Conservation (phyloP, 2,797 vertebrate species). For the Pantherophis alleghaniensis region DNA sequence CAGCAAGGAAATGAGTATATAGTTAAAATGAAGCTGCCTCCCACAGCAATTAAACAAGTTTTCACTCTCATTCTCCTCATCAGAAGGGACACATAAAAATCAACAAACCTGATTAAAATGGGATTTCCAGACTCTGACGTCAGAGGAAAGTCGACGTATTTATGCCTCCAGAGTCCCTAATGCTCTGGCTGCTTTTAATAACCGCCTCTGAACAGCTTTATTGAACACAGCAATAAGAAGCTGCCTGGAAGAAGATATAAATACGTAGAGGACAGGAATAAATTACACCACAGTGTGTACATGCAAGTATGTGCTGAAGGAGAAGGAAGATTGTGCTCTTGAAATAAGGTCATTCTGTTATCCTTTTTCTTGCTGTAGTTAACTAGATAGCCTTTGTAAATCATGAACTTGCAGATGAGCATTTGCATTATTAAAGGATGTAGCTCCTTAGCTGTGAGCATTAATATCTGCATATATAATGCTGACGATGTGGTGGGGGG, state of each 20-base stretch:
- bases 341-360: conserved; percentile 8
- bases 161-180: conserved; percentile 70
- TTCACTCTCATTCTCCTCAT: conserved; percentile 7
- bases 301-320: neutral
- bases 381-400: neutral
- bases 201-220: conserved; percentile 17
- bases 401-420: neutral
- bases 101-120: conserved; percentile 71
- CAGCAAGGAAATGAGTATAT: neutral
- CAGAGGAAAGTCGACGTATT: conserved; percentile 72
- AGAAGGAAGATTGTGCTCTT: conserved; percentile 15
- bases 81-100: conserved; percentile 23
- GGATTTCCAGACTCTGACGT: conserved; percentile 79
- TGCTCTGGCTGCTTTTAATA: conserved; percentile 36
- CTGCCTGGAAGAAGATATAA: conserved; percentile 3
- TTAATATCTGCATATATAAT: neutral
- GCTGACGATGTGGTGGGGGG: neutral
- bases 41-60: conserved; percentile 12
- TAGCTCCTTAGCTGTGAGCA: neutral
- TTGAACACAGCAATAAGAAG: conserved; percentile 28
- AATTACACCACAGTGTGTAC: neutral
- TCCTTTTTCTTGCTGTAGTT: neutral
- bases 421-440: neutral
- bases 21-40: conserved; percentile 13
- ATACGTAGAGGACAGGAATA: conserved; percentile 19